These are phyloP conservation scores for Cephus sareptanus DNA, from an alignment of 2,888 invertebrate species.

Conservation along the genomic window DNA sequence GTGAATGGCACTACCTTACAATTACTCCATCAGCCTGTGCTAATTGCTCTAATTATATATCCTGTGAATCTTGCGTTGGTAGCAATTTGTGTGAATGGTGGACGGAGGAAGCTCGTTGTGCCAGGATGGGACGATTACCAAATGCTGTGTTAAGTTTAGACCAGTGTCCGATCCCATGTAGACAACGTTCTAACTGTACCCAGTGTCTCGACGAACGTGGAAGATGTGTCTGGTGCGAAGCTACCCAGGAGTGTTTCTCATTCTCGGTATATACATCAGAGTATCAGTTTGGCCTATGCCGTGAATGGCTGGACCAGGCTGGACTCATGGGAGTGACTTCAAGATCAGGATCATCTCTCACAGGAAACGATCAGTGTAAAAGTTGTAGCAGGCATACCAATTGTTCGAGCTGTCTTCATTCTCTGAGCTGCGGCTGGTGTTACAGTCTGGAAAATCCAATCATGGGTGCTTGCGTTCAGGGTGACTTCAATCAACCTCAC, in stretches of 20 bases:
- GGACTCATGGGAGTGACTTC: conserved; percentile 65
- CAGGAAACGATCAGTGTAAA: conserved; percentile 77
- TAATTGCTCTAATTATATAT: conserved; percentile 89
- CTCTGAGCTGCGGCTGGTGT: conserved; percentile 95
- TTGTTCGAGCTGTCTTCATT: conserved; percentile 83
- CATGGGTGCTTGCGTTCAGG: conserved; percentile 85
- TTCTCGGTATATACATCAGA: conserved; percentile 96
- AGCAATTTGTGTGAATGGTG: conserved; percentile 91
- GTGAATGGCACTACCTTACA: conserved; percentile 83
- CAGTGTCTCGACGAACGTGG: conserved; percentile 87
- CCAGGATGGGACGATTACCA: conserved; percentile 78
- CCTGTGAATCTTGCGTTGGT: conserved; percentile 85
- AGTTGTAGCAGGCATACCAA: conserved; percentile 81
- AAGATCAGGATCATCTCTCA: conserved; percentile 50
- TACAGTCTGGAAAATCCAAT: conserved; percentile 89
- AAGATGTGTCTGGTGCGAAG: conserved; percentile 96
- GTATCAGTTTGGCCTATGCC: conserved; percentile 92
- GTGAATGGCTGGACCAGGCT: conserved; percentile 91
- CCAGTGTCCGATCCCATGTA: conserved; percentile 86
- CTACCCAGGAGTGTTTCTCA: conserved; percentile 90
- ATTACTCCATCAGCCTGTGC: conserved; percentile 86
- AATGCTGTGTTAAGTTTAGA: conserved; percentile 74
- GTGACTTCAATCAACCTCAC: conserved; percentile 85
- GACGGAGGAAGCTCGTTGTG: conserved; percentile 88
- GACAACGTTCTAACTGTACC: conserved; percentile 80